Base-by-base conservation (phyloP, 2,113 vertebrate genomes). In the Grammomys surdaster region DNA sequence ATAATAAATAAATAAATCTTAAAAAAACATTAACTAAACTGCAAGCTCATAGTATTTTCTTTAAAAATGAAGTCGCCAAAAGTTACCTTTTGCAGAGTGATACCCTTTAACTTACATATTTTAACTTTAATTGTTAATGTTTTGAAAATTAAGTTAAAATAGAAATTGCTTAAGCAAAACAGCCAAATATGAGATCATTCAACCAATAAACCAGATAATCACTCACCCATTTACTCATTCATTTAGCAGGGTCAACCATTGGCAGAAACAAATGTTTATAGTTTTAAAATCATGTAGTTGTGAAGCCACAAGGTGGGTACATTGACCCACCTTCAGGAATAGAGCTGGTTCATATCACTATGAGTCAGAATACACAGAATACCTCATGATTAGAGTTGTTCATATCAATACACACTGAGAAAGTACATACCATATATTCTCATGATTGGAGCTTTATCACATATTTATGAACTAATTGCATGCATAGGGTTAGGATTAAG, bases 51-150 rank as follows among this genome's bases (percentile, higher is more conserved):
- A 60, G 20, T 48, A 90, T 65, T n/a, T 54, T 89, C 10, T 76
- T 86, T 7, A 94, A 84, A 88, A 88, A 91, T 82, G 67, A 91
- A 75, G 26, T 24, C 63, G 72, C 4, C 63, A 89, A 73, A 95
- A 93, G 12, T 84, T 76, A 20, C 33, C 80, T 86, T 87, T 97
- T 63, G 63, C 9, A 92, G 46, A 31, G 46, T 90, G 46, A 63
- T 26, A 81, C 16, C 33, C 67, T 70, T 96, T 73, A 58, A 82
- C 51, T 85, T 89, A 67, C 36, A 93, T 43, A 70, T 69, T 89
- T 86, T 91, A 80, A 96, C 90, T 78, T 40, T 86, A 96, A 97
- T 65, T 46, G 19, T 90, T 43, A 70, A 69, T 92, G 88, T 48
- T 20, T 51, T 77, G 24, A 88, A 97, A 94, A 72, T 33, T 72